Base-by-base conservation (phyloP, 1,140 invertebrate species). In the Heliconius nattereri region DNA sequence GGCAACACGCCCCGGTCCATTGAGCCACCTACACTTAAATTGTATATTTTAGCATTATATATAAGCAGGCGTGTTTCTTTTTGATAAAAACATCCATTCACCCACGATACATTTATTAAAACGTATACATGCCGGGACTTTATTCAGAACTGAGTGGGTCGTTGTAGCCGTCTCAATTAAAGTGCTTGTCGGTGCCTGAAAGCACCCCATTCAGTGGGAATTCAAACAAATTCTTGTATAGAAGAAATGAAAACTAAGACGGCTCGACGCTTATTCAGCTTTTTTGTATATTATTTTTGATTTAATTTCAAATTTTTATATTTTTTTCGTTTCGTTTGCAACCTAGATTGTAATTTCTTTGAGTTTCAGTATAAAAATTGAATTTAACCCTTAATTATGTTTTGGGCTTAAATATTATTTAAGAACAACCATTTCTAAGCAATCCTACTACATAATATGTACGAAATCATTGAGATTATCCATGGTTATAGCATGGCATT, bases 41-140 rank as follows among this genome's bases (percentile, higher is more conserved):
- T 89, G 88, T 93, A 91, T 89, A 91, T 91, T 89, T 91, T 90
- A 87, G 87, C 89, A 90, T 91, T 89, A 90, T 89, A 90, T 89
- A 81, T 87, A 90, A 88, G 85, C 83, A 73, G 80, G 79, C 81
- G 75, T 83, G 84, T 84, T 87, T 89, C 87, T 89, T 89, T 91
- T 91, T 92, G 84, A 87, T 88, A 91, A 93, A 92, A 92, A 86
- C 85, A 86, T 49, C 90, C 84, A 92, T 94, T 94, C 92, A 94
- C 85, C 52, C 83, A 75, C 87, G 90, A 92, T 94, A 94, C 92
- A 92, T 94, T 94, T 94, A 92, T 92, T 91, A 92, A 92, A 92
- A 88, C 86, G 90, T 90, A 85, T 87, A 88, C 85, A 86, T 86
- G 85, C 84, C 84, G 86, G 85, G 87, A 87, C 85, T 82, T 82